These are phyloP conservation scores for Hymenochirus boettgeri DNA, from an alignment of 2,113 vertebrate genomes.

Conservation along the genomic window DNA sequence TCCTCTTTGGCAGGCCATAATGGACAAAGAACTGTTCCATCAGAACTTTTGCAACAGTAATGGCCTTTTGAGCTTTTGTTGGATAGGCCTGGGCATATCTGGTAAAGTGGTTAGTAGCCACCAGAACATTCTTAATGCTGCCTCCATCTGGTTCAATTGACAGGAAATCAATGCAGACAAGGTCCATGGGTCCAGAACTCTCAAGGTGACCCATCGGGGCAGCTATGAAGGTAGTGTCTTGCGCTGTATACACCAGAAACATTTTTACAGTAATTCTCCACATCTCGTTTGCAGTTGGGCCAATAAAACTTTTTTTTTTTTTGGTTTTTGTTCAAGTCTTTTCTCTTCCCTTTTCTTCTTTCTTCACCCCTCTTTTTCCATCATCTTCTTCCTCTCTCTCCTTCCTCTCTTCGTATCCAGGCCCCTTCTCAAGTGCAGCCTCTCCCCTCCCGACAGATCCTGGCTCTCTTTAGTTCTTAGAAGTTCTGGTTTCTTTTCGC, in stretches of 20 bases:
- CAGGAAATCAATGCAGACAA: slow-evolving; percentile 29
- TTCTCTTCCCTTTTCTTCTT: too few species aligned
- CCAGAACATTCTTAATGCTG: slow-evolving; percentile 1
- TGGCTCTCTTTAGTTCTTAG: too few species aligned
- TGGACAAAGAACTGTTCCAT: slow-evolving; percentile 36
- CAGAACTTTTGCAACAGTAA: slow-evolving; percentile 10
- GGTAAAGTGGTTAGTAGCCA: slow-evolving; percentile 38
- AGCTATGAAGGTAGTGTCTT: neutral
- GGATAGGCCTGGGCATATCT: slow-evolving; percentile 3
- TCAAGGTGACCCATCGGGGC: slow-evolving; percentile 15
- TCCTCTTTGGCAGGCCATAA: slow-evolving; percentile 36
- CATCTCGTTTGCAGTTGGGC: too few species aligned
- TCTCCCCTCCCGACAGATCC: too few species aligned
- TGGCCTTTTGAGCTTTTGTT: slow-evolving; percentile 35
- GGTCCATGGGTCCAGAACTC: neutral
- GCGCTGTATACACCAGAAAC: neutral
- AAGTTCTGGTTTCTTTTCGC: too few species aligned
- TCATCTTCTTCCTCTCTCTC: too few species aligned
- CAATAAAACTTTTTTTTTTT: too few species aligned
- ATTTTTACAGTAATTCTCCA: too few species aligned
- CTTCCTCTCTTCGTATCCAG: too few species aligned
- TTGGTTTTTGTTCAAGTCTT: too few species aligned
- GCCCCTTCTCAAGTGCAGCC: too few species aligned
- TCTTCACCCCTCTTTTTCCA: too few species aligned
- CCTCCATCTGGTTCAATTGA: slow-evolving; percentile 5